A percentile compares a stretch with the other conserved stretches of the same genome.
phyloP scores from a whole-genome alignment of 2,888 invertebrate species.

The Hydrotaea cyrtoneurina region DNA sequence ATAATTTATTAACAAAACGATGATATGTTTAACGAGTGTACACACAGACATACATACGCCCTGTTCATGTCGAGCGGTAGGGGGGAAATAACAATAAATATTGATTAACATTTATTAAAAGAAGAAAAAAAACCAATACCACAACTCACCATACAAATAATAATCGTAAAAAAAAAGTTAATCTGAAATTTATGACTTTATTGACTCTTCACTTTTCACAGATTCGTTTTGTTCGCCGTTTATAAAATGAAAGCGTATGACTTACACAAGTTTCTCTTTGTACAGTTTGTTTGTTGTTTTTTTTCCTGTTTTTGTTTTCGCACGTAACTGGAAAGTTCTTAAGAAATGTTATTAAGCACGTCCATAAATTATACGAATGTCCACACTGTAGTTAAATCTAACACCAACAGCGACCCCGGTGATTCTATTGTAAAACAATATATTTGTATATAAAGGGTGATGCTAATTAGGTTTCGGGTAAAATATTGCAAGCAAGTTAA shows the following conservation, averaged over 20 bases:
- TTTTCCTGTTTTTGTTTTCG: neutral
- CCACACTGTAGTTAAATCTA: conserved; percentile 53
- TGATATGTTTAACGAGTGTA: conserved; percentile 10
- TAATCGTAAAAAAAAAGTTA: conserved; percentile 18
- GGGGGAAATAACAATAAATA: conserved; percentile 31
- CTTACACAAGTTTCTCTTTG: conserved; percentile 17
- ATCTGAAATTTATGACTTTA: conserved; percentile 38
- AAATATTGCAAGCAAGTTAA: no score
- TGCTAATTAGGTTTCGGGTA: neutral
- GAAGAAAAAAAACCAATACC: neutral
- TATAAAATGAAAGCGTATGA: neutral
- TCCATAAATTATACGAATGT: conserved; percentile 62
- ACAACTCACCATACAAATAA: conserved; percentile 16
- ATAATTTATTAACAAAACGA: conserved; percentile 26
- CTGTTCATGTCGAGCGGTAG: neutral
- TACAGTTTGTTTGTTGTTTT: no score
- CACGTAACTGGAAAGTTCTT: conserved; percentile 5
- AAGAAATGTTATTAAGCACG: conserved; percentile 51
- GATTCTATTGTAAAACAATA: no score
- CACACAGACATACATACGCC: neutral
- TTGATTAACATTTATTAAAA: conserved; percentile 38
- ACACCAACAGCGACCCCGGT: conserved; percentile 7
- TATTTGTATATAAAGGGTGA: neutral
- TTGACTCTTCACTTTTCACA: conserved; percentile 35
- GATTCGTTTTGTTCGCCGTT: conserved; percentile 8